Conservation (phyloP, 1,140 invertebrate species). For the Drosophila sucinea region DNA sequence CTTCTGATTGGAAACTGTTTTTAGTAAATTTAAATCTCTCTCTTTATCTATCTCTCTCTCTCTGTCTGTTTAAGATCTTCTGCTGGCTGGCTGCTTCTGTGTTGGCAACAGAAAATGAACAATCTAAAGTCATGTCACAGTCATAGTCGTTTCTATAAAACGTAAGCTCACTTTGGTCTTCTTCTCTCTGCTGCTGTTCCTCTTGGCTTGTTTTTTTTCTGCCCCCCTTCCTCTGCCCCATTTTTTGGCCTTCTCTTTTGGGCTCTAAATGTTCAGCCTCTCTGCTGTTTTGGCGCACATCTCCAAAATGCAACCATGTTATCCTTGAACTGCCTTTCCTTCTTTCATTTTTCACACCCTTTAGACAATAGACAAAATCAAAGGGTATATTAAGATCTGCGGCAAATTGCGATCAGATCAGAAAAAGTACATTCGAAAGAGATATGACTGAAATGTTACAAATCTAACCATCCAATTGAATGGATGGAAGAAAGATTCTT, state of each 20-base stretch:
- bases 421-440: too few relatives aligned
- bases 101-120: conserved; percentile 44
- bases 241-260: conserved; percentile 2
- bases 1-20: too few relatives aligned
- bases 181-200: background rate
- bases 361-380: background rate
- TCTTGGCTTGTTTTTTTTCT: conserved; percentile 8
- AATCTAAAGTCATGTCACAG: conserved; percentile 49
- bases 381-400: background rate
- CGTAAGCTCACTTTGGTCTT: conserved; percentile 7
- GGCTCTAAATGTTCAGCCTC: conserved; percentile 34
- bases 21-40: too few relatives aligned
- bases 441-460: too few relatives aligned
- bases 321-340: conserved; percentile 39
- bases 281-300: conserved; percentile 49
- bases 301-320: conserved; percentile 51
- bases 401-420: too few relatives aligned
- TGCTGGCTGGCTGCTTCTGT: conserved; percentile 18
- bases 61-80: conserved; percentile 23
- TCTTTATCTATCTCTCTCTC: too few relatives aligned
- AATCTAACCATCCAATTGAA: too few relatives aligned
- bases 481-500: too few relatives aligned
- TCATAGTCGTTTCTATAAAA: conserved; percentile 21
- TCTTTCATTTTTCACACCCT: conserved; percentile 10
- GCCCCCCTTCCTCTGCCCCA: background rate